phyloP scores from a whole-genome alignment of 2,113 vertebrate species.

The Baryphthengus martii region DNA sequence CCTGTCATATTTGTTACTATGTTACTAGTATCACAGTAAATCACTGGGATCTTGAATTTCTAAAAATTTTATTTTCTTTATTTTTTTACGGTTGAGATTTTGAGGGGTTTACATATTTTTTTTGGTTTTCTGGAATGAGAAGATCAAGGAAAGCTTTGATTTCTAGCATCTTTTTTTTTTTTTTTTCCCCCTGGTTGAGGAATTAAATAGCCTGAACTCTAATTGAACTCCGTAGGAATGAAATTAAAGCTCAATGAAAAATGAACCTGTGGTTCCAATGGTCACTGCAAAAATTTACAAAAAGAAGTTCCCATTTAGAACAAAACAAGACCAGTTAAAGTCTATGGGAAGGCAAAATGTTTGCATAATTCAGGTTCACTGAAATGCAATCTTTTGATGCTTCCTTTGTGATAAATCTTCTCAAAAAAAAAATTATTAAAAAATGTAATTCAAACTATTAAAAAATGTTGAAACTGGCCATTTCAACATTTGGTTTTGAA shows the following conservation, averaged over 20 bases:
- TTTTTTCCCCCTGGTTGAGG: slow-evolving; percentile 8
- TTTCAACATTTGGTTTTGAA: not conserved
- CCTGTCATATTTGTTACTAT: not conserved
- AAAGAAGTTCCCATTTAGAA: not conserved
- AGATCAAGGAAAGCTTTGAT: slow-evolving; percentile 12
- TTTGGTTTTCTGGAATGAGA: not conserved
- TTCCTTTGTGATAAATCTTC: not conserved
- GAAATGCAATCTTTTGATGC: not conserved
- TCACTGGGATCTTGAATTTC: not conserved
- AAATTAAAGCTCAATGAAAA: slow-evolving; percentile 34
- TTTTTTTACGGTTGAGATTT: not conserved
- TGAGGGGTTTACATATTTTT: not conserved
- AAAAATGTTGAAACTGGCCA: not conserved
- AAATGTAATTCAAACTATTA: not conserved
- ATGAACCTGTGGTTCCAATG: slow-evolving; percentile 14
- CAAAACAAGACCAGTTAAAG: not conserved
- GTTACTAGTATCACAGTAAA: not conserved
- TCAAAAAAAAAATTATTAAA: not conserved
- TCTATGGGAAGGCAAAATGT: not conserved
- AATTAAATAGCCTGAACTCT: slow-evolving; percentile 38
- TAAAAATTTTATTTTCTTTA: not conserved
- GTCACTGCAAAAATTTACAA: not conserved
- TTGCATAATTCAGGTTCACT: not conserved
- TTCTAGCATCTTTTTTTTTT: slow-evolving; percentile 23
- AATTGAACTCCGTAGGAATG: slow-evolving; percentile 17